Percentiles rank a stretch among this genome's conserved stretches.
Evolutionary conservation across 1,140 invertebrate species (phyloP).

Genomic region (Bradysia coprophila): DNA sequence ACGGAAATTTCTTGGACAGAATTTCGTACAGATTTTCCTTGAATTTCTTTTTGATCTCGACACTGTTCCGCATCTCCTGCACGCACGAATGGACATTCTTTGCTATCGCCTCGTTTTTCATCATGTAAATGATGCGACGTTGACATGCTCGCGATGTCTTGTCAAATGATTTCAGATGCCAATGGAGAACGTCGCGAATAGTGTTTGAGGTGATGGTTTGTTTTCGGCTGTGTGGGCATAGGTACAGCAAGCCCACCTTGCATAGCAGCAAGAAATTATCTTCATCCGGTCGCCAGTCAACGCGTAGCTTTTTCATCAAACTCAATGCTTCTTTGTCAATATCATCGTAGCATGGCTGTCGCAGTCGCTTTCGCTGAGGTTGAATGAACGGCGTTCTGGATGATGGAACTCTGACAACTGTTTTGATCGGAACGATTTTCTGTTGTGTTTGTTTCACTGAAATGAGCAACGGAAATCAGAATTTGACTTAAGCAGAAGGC

Average conservation of each 20-base stretch:
- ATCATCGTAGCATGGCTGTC: conserved; percentile 32
- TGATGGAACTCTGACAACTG: no score
- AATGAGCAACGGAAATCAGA: conserved; percentile 1
- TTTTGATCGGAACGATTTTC: conserved; percentile 12
- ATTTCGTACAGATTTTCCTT: not conserved
- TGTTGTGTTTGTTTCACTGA: conserved; percentile 6
- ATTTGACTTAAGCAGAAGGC: conserved; percentile 8
- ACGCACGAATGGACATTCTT: conserved; percentile 17
- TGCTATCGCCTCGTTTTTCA: conserved; percentile 25
- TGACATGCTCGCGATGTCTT: conserved; percentile 54
- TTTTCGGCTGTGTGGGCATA: conserved; percentile 32
- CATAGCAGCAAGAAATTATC: conserved; percentile 46
- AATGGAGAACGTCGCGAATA: conserved; percentile 43
- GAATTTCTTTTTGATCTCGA: conserved; percentile 6
- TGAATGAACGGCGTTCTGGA: no score
- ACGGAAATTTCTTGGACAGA: conserved; percentile 1
- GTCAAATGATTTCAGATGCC: conserved; percentile 31
- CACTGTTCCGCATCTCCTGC: conserved; percentile 14
- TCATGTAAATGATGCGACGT: conserved; percentile 38
- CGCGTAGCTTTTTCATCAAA: conserved; percentile 39
- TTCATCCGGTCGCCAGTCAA: conserved; percentile 38
- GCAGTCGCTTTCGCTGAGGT: not conserved
- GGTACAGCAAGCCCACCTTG: conserved; percentile 41
- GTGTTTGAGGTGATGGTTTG: conserved; percentile 27
- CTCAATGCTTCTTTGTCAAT: conserved; percentile 44